phyloP scores from a whole-genome alignment of 2,888 invertebrate species.

The Celastrina argiolus region DNA sequence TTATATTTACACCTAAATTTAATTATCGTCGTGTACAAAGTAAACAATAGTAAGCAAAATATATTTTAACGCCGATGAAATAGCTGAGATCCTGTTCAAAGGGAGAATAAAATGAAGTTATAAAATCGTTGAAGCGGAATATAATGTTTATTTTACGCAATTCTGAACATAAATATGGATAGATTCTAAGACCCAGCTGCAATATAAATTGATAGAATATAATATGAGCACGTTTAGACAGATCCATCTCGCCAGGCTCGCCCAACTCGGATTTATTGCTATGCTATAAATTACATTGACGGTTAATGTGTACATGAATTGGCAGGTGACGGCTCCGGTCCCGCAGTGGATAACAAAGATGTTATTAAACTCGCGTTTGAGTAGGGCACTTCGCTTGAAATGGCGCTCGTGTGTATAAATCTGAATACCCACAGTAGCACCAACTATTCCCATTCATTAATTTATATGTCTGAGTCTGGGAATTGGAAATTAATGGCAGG shows the following conservation, averaged over 20 bases:
- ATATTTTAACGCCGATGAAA: conserved; percentile 12
- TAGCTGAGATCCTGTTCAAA: conserved; percentile 6
- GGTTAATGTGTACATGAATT: conserved; percentile 38
- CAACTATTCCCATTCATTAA: conserved; percentile 6
- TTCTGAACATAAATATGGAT: conserved; percentile 20
- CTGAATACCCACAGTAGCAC: neutral
- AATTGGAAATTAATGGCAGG: neutral
- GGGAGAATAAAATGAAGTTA: conserved; percentile 16
- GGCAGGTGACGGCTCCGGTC: conserved; percentile 35
- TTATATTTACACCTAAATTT: conserved; percentile 15
- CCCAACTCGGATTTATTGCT: conserved; percentile 40
- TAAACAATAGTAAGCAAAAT: conserved; percentile 7
- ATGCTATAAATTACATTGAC: conserved; percentile 44
- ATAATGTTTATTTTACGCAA: conserved; percentile 19
- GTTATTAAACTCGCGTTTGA: conserved; percentile 23
- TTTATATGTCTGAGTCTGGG: neutral
- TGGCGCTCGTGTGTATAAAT: neutral
- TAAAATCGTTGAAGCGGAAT: conserved; percentile 10
- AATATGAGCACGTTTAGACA: conserved; percentile 33
- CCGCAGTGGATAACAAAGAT: conserved; percentile 35
- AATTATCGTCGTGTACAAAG: conserved; percentile 13
- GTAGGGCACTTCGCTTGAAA: neutral
- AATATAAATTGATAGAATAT: conserved; percentile 33
- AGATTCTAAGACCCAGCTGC: conserved; percentile 23
- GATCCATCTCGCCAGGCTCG: conserved; percentile 35